Conservation (phyloP, 2,113 vertebrate species). For the Charadrius vociferus region DNA sequence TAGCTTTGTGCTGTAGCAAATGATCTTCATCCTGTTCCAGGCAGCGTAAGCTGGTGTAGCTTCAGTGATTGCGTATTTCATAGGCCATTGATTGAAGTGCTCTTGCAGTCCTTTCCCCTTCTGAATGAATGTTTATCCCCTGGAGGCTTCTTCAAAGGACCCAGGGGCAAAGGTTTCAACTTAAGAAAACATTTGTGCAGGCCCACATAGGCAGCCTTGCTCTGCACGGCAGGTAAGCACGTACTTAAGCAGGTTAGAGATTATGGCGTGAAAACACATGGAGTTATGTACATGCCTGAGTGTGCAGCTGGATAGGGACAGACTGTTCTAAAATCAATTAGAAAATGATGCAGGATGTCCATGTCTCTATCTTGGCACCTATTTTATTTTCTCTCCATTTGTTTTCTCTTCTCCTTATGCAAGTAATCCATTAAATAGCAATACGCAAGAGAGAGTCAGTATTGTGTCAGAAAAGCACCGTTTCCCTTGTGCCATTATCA, state of each 20-base stretch:
- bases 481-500: not conserved
- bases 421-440: not conserved
- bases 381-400: not conserved
- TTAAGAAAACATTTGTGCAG: not conserved
- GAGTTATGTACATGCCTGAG: not conserved
- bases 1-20: not conserved
- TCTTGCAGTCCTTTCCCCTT: not conserved
- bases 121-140: conserved; percentile 5
- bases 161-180: not conserved
- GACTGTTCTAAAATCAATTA: not conserved
- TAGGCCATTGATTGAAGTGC: conserved; percentile 16
- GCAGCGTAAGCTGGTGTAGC: not conserved
- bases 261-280: not conserved
- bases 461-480: not conserved
- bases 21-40: not conserved
- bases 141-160: conserved; percentile 1
- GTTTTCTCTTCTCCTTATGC: not conserved
- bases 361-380: not conserved
- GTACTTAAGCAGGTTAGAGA: not conserved
- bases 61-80: conserved; percentile 1
- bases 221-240: not conserved
- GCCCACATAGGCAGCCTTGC: not conserved
- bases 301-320: not conserved
- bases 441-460: not conserved
- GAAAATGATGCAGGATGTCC: not conserved